phyloP scores from a whole-genome alignment of 2,888 invertebrate species.

The Micoletzkya japonica region DNA sequence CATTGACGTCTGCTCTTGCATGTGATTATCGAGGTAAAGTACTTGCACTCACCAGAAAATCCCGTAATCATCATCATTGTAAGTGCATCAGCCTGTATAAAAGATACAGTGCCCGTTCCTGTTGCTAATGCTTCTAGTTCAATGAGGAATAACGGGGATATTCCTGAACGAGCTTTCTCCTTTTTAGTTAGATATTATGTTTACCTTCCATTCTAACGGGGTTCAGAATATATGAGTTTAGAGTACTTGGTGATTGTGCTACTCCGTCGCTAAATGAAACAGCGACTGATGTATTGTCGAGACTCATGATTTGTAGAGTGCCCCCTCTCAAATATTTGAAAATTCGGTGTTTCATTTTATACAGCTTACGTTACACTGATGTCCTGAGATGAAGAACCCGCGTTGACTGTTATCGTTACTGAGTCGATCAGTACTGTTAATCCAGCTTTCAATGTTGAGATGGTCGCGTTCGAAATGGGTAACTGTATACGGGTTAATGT shows the following conservation, averaged over 20 bases:
- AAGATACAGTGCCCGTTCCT: neutral
- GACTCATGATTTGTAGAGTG: constrained; percentile 9
- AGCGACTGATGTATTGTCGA: neutral
- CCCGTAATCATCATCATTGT: constrained; percentile 26
- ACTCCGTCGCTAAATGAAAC: neutral
- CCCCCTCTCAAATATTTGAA: neutral
- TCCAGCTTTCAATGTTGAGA: too few species aligned
- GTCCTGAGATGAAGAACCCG: too few species aligned
- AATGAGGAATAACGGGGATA: constrained; percentile 1
- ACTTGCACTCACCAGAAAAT: constrained; percentile 13
- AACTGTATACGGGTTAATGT: too few species aligned
- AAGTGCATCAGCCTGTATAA: neutral
- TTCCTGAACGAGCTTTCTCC: neutral
- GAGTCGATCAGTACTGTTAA: too few species aligned
- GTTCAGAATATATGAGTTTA: neutral
- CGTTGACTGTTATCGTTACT: too few species aligned
- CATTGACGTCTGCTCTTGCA: too few species aligned
- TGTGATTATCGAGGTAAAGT: too few species aligned
- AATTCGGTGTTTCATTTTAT: too few species aligned
- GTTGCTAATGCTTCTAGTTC: neutral
- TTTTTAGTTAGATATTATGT: neutral
- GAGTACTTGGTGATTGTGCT: neutral
- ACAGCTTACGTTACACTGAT: too few species aligned
- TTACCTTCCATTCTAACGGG: constrained; percentile 21
- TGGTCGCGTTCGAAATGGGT: too few species aligned